These are phyloP conservation scores for Triplophysa yarkandensis DNA, from an alignment of 2,797 vertebrate genomes.

Conservation along the genomic window DNA sequence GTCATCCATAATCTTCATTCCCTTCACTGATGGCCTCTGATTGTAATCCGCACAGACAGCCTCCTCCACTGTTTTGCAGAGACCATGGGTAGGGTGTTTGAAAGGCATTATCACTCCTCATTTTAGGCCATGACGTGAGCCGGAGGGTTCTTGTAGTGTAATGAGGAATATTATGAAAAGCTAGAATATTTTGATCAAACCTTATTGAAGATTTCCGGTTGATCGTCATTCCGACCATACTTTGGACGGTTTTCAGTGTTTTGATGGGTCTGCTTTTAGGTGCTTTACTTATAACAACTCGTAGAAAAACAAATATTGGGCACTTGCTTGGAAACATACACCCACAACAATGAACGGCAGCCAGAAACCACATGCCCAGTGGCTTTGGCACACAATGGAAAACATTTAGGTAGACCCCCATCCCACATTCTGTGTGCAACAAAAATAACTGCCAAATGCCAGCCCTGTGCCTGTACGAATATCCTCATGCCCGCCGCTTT, in stretches of 20 bases:
- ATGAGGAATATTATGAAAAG: neutral
- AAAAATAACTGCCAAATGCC: constrained; percentile 35
- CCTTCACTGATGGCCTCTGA: constrained; percentile 31
- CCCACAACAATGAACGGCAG: constrained; percentile 43
- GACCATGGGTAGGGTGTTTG: constrained; percentile 16
- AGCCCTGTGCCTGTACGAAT: constrained; percentile 1
- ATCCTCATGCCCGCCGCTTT: constrained; percentile 9
- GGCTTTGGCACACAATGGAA: constrained; percentile 50
- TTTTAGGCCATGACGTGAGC: constrained; percentile 29
- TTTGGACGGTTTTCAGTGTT: neutral
- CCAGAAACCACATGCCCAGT: constrained; percentile 39
- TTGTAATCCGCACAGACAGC: constrained; percentile 24
- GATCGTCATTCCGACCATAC: too few relatives aligned
- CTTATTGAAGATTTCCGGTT: neutral
- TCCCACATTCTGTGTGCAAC: constrained; percentile 50
- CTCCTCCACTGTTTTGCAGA: constrained; percentile 30
- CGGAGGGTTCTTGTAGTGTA: neutral
- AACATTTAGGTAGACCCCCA: constrained; percentile 33
- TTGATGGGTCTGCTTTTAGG: constrained; percentile 5
- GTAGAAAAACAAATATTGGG: constrained; percentile 15
- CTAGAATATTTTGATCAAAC: neutral
- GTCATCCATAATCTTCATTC: constrained; percentile 41
- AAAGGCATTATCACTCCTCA: constrained; percentile 7
- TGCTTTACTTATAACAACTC: constrained; percentile 16
- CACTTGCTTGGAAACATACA: constrained; percentile 34